Conservation (phyloP, 2,888 invertebrate species). For the Leptogaster cylindrica region DNA sequence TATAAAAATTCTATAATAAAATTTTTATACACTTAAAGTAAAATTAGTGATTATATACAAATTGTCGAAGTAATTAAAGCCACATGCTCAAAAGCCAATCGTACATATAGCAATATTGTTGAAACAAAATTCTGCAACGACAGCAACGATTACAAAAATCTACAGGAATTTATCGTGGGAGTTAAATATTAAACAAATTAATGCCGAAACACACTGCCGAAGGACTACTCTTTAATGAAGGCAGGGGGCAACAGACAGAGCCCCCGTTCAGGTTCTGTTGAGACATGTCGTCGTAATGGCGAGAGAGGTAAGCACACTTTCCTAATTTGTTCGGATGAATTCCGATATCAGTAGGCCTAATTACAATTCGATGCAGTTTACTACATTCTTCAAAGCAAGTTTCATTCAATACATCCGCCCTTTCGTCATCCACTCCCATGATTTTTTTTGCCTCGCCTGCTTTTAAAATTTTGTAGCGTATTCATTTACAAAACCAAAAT, state of each 20-base stretch:
- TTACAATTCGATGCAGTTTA: too few species aligned
- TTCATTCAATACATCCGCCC: too few species aligned
- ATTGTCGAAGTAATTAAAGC: conserved; percentile 8
- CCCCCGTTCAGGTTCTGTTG: conserved; percentile 62
- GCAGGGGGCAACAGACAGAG: conserved; percentile 59
- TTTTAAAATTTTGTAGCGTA: too few species aligned
- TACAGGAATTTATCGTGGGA: conserved; percentile 28
- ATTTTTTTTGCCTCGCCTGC: too few species aligned
- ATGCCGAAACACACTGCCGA: conserved; percentile 50
- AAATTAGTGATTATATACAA: conserved; percentile 12
- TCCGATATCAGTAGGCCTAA: too few species aligned
- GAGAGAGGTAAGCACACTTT: conserved; percentile 63
- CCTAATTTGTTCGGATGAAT: not conserved
- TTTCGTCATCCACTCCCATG: too few species aligned
- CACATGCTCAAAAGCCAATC: conserved; percentile 31
- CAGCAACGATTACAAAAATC: conserved; percentile 47
- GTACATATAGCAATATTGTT: conserved; percentile 26
- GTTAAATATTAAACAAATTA: conserved; percentile 45
- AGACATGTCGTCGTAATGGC: conserved; percentile 64
- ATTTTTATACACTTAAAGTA: conserved; percentile 9
- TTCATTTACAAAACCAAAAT: too few species aligned
- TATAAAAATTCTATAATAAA: too few species aligned
- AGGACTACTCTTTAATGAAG: conserved; percentile 55
- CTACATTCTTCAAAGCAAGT: too few species aligned
- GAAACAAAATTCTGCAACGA: conserved; percentile 47